A percentile compares a stretch with the other conserved stretches of the same genome.
phyloP scores from a whole-genome alignment of 2,797 vertebrate genomes.

The Sebastiscus albofasciatus region DNA sequence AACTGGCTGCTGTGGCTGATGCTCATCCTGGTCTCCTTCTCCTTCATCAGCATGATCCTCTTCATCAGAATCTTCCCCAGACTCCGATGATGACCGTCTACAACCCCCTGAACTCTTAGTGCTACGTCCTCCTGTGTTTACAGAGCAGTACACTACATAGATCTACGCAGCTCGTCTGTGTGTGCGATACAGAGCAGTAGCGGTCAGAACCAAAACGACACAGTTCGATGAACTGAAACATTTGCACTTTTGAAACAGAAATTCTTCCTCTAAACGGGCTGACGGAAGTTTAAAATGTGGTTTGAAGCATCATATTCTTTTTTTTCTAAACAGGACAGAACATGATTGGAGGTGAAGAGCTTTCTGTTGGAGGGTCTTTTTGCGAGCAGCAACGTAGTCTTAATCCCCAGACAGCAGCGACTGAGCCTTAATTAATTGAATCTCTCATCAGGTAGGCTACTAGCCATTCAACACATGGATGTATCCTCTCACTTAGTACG shows the following conservation, averaged over 20 bases:
- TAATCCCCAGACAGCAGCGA: slow-evolving; percentile 26
- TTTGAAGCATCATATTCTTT: slow-evolving; percentile 32
- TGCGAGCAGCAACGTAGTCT: slow-evolving; percentile 33
- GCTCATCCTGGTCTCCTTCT: slow-evolving; percentile 94
- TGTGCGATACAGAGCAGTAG: slow-evolving; percentile 23
- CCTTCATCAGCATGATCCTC: slow-evolving; percentile 98
- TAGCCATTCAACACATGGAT: slow-evolving; percentile 1
- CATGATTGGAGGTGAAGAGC: not conserved
- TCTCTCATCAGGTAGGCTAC: slow-evolving; percentile 16
- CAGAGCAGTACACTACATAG: slow-evolving; percentile 19
- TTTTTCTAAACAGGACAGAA: not conserved
- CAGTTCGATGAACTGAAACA: slow-evolving; percentile 6
- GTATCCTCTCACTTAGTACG: not conserved
- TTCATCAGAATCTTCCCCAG: slow-evolving; percentile 96
- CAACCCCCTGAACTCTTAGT: slow-evolving; percentile 36
- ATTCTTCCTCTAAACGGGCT: slow-evolving; percentile 9
- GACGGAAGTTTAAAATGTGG: not conserved
- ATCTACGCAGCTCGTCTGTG: slow-evolving; percentile 14
- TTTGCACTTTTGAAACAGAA: slow-evolving; percentile 43
- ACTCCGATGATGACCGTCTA: slow-evolving; percentile 84
- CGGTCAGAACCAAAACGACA: slow-evolving; percentile 20
- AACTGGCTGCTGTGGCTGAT: slow-evolving; percentile 98
- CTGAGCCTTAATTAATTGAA: slow-evolving; percentile 51
- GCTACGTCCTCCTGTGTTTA: slow-evolving; percentile 3
- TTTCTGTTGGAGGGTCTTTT: not conserved